These are phyloP conservation scores for Ips nitidus DNA, from an alignment of 1,140 invertebrate genomes.

Conservation along the genomic window DNA sequence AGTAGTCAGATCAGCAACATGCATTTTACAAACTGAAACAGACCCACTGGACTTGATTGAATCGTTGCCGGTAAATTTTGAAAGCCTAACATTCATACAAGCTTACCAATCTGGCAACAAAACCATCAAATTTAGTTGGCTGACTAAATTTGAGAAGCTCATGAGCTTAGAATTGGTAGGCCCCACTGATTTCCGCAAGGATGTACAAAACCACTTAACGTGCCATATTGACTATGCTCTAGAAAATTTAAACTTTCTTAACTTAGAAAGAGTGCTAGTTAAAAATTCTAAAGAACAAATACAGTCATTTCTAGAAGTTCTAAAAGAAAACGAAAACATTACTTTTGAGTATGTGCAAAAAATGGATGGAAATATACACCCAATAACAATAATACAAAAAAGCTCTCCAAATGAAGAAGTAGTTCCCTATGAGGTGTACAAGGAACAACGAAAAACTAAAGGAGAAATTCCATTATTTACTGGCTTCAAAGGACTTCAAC, in stretches of 20 bases:
- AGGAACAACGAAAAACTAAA: slow-evolving; percentile 56
- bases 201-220: slow-evolving; percentile 44
- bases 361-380: slow-evolving; percentile 41
- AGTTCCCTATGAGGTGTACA: slow-evolving; percentile 64
- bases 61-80: slow-evolving; percentile 57
- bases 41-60: slow-evolving; percentile 54
- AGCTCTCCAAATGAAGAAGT: slow-evolving; percentile 55
- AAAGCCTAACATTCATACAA: slow-evolving; percentile 56
- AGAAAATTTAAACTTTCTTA: slow-evolving; percentile 52
- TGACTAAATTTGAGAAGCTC: slow-evolving; percentile 58
- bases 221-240: slow-evolving; percentile 54
- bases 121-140: slow-evolving; percentile 57
- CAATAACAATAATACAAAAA: slow-evolving; percentile 47
- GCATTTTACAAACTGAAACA: slow-evolving; percentile 57
- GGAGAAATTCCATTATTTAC: slow-evolving; percentile 57
- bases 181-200: slow-evolving; percentile 47
- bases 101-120: slow-evolving; percentile 55
- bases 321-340: slow-evolving; percentile 44
- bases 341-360: slow-evolving; percentile 49
- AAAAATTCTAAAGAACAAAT: slow-evolving; percentile 48
- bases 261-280: slow-evolving; percentile 53
- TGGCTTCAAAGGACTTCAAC: slow-evolving; percentile 57
- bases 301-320: slow-evolving; percentile 45
- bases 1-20: slow-evolving; percentile 60
- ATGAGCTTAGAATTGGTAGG: slow-evolving; percentile 64